Evolutionary conservation across 2,797 vertebrate species (phyloP).

Genomic region (Manis crassicaudata): DNA sequence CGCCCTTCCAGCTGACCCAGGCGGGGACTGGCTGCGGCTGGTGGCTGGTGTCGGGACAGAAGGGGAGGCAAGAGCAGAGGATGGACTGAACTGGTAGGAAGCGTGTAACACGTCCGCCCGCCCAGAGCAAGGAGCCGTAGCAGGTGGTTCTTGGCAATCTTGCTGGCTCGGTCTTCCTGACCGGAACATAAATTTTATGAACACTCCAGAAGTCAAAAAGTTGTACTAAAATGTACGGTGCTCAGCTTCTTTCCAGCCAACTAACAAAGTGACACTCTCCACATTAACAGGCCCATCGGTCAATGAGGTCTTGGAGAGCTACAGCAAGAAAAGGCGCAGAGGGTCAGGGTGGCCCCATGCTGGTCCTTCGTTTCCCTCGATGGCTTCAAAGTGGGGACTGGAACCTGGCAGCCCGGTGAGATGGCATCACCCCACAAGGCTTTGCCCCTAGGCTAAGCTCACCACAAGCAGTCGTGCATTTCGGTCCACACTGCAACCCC

Average conservation of each 20-base stretch:
- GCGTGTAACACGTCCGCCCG: not conserved
- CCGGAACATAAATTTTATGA: not conserved
- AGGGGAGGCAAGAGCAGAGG: not conserved
- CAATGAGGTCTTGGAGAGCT: not conserved
- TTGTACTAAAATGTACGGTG: not conserved
- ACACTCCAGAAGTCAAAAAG: conserved; percentile 6
- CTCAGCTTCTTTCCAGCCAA: not conserved
- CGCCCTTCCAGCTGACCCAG: not conserved
- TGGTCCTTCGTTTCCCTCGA: not conserved
- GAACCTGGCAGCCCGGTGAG: not conserved
- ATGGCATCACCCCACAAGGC: not conserved
- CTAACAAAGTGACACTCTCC: not conserved
- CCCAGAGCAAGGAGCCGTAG: not conserved
- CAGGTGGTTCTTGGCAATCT: not conserved
- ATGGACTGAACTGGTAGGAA: not conserved
- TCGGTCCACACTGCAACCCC: not conserved
- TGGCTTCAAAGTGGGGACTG: not conserved
- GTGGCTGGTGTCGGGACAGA: not conserved
- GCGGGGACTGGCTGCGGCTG: not conserved
- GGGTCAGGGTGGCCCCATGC: not conserved
- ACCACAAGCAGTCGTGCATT: not conserved
- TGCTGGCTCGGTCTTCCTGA: conserved; percentile 16
- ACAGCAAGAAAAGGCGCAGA: not conserved
- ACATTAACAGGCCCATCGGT: not conserved
- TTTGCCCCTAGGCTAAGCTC: not conserved